Base-by-base conservation (phyloP, 2,113 vertebrate species). In the Tautogolabrus adspersus region DNA sequence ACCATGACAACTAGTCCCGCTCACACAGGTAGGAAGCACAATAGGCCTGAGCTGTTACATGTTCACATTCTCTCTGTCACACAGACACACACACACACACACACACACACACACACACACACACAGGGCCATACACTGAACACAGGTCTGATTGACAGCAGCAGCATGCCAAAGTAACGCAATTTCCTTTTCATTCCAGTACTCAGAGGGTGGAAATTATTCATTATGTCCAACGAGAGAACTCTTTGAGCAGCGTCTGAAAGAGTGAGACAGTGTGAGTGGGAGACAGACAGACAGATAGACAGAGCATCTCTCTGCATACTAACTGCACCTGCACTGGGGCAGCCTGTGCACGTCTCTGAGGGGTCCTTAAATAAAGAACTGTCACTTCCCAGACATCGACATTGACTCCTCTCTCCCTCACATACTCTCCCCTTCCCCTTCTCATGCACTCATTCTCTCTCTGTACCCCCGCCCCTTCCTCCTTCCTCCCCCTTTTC, bases 11-110 rank as follows among this genome's bases (percentile, higher is more conserved):
- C 92, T 91, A 89, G 88, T 77, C 87, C 84, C 79, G 81, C 91
- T 92, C 89, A 83, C 89, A 92, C 88, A 93, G 89, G 90, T 93
- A 93, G 90, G 81, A 83, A 89, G 89, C 92, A 93, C 92, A 93
- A 92, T 92, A 72, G 88, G 91, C 87, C 89, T 90, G 78, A 89
- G 89, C 90, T 89, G 89, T 91, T 88, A 89, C 88, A 87, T 85
- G 85, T 88, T 86, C 88, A 89, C 86, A 85, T 80, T 85, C 74
- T 77, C 73, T 87, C 40, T 76, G 58, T 66, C 79, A 49, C 68
- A 65, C 70, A 68, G 67, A 58, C 26, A 68, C 79, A 49, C 68
- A 65, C 70, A 68, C 71, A 58, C 26, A 49, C 66, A 59, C 70
- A 51, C 72, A 67, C 82, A 66, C 81, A 55, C 66, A 57, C 75